Base-by-base conservation (phyloP, 2,797 vertebrate species). In the Lacerta bilineata region DNA sequence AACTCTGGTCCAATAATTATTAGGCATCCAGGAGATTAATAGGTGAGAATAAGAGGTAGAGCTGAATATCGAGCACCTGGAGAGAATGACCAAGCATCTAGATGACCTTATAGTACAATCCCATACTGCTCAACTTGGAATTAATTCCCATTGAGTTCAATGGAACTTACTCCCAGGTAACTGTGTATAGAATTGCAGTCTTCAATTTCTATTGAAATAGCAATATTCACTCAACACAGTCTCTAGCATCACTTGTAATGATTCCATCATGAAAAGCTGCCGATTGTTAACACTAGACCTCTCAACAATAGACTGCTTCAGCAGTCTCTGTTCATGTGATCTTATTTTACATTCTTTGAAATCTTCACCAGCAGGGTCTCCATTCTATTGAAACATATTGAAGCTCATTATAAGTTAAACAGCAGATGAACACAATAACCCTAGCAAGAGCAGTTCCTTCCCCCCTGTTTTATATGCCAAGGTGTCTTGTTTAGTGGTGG, bases 341-440 rank as follows among this genome's bases (percentile, higher is more conserved):
- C 50, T 90, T 46, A 82, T 78, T 78, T 83, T 86, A 78, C 36
- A 43, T 78, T 86, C 43, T 88, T 83, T 72, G 29, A 83, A 84
- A 72, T 71, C 13, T n/a, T 86, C 83, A 59, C 23, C 80, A 77
- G 71, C 46, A 7, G 50, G 66, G 23, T 68, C 43, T 77, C 27
- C 25, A 77, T 41, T 41, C 8, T 46, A 77, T 33, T 59, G 27
- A 27, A 86, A 78, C 20, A 20, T 79, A 39, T 33, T 83, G 74
- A 79, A 71, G 75, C 8, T 61, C 50, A 90, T 79, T 90, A 41
- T 83, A 36, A 68, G 39, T 68, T 83, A 87, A 86, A 46, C 29
- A 39, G 29, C 75, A 46, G 8, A 77, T 46, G 61, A 43, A 71
- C 71, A 77, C 23, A 80, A 71, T 15, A 61, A 36, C 46, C 10